Conservation (phyloP, 2,888 invertebrate genomes). For the Stenotaenia linearis region DNA sequence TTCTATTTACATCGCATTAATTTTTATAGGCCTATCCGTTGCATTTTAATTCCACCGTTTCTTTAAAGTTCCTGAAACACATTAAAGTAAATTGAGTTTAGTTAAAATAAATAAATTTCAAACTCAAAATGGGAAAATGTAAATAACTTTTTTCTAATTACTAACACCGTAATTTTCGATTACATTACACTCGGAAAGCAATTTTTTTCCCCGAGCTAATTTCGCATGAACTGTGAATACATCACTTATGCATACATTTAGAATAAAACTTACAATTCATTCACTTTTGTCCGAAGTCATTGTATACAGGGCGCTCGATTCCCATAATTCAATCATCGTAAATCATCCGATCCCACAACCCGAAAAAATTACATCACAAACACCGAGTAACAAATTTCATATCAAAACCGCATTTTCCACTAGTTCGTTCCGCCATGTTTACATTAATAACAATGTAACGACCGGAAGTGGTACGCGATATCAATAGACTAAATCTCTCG, state of each 20-base stretch:
- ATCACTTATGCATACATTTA: background rate
- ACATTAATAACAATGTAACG: background rate
- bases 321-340: background rate
- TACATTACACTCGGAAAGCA: background rate
- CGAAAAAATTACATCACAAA: background rate
- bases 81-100: background rate
- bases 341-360: background rate
- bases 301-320: too few species aligned
- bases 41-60: background rate
- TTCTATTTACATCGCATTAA: background rate
- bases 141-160: background rate
- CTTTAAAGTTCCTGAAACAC: background rate
- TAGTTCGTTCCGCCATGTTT: background rate
- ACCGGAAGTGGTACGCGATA: background rate
- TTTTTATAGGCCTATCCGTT: background rate
- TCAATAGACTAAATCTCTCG: background rate
- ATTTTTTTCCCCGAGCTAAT: background rate
- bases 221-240: background rate
- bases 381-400: background rate
- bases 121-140: background rate
- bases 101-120: background rate
- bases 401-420: background rate
- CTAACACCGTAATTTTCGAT: background rate
- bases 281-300: background rate
- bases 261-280: background rate